Conservation (phyloP, 2,888 invertebrate genomes). For the Leucophora obtusa region DNA sequence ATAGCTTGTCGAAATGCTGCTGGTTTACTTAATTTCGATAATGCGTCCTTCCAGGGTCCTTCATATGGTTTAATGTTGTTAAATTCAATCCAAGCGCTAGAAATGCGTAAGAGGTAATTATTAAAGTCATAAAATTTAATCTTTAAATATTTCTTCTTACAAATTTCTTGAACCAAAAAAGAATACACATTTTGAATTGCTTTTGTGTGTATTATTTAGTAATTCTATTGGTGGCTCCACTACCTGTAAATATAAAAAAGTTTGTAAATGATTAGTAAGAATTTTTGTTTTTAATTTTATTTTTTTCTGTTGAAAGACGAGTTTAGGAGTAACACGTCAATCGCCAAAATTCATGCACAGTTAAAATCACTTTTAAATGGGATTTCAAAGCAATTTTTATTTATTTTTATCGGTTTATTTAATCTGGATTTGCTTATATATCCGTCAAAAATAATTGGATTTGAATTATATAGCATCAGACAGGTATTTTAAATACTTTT, state of each 20-base stretch:
- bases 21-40: constrained; percentile 87
- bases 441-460: no score
- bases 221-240: constrained; percentile 88
- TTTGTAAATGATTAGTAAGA: no score
- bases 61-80: constrained; percentile 89
- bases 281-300: no score
- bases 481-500: no score
- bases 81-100: constrained; percentile 94
- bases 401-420: no score
- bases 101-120: not conserved
- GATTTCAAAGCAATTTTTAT: no score
- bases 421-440: no score
- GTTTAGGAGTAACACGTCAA: no score
- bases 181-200: constrained; percentile 90
- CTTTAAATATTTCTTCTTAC: constrained; percentile 82
- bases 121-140: constrained; percentile 3
- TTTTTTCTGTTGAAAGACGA: no score
- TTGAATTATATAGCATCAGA: no score
- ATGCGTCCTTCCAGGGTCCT: constrained; percentile 86
- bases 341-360: no score
- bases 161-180: constrained; percentile 97
- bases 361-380: no score
- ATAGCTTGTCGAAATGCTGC: constrained; percentile 88
- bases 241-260: constrained; percentile 77
- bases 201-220: constrained; percentile 86